A percentile compares a stretch with the other conserved stretches of the same genome.
phyloP scores from a whole-genome alignment of 2,113 vertebrate genomes.

The Australoheros scitulus region DNA sequence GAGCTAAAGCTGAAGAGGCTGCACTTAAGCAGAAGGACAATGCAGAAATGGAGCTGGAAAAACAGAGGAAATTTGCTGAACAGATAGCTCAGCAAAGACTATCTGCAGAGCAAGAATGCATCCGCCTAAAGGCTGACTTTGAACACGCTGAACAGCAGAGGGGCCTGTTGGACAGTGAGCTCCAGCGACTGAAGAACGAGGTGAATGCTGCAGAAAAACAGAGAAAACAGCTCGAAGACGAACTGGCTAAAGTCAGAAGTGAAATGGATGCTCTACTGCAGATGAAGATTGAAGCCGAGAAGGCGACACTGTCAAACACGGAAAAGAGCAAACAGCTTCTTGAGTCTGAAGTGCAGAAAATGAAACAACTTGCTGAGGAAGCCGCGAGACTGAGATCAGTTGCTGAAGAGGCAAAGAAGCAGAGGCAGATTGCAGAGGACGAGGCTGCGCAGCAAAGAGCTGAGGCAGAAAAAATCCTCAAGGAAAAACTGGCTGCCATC shows the following conservation, averaged over 20 bases:
- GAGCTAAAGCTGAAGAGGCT: conserved; percentile 88
- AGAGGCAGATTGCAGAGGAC: conserved; percentile 90
- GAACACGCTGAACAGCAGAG: conserved; percentile 92
- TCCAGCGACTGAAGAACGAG: conserved; percentile 88
- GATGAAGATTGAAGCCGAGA: conserved; percentile 87
- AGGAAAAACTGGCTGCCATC: conserved; percentile 92
- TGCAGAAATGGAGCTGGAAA: conserved; percentile 92
- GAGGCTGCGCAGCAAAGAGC: conserved; percentile 87
- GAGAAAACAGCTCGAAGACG: conserved; percentile 89
- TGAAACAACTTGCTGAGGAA: conserved; percentile 95
- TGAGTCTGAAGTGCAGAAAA: conserved; percentile 87
- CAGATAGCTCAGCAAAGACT: conserved; percentile 90
- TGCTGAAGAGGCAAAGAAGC: conserved; percentile 91
- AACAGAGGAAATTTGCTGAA: conserved; percentile 88
- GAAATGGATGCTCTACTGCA: conserved; percentile 92
- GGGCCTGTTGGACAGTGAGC: conserved; percentile 89
- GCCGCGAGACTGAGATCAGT: conserved; percentile 86
- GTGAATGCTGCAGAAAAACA: conserved; percentile 84
- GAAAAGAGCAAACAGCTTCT: conserved; percentile 95
- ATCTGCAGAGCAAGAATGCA: conserved; percentile 91
- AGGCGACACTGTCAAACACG: conserved; percentile 85
- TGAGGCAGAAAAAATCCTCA: conserved; percentile 90
- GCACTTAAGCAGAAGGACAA: conserved; percentile 91
- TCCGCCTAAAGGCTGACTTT: conserved; percentile 89
- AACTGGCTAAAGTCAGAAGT: conserved; percentile 87